Evolutionary conservation across 1,140 invertebrate genomes (phyloP).

Genomic region (Ceratosolen solmsi): DNA sequence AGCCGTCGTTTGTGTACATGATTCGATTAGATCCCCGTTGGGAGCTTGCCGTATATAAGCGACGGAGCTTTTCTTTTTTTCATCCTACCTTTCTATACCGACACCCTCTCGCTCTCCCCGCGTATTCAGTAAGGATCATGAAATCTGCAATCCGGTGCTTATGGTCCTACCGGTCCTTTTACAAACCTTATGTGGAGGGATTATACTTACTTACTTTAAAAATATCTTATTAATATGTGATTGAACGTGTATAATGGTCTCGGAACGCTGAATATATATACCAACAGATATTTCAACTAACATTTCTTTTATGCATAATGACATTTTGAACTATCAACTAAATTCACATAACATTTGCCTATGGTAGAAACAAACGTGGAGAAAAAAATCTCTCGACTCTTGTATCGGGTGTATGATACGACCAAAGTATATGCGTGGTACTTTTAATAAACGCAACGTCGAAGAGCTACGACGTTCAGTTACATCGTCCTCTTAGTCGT

Average conservation of each 20-base stretch:
- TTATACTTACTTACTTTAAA: not conserved
- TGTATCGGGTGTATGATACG: not conserved
- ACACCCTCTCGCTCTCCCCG: too few species aligned
- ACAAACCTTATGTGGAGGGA: not conserved
- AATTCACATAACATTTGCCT: too few species aligned
- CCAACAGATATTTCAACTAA: too few species aligned
- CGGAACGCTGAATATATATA: too few species aligned
- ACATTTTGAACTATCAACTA: not conserved
- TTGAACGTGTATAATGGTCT: too few species aligned
- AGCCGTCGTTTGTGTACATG: not conserved
- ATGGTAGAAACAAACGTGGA: not conserved
- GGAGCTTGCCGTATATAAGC: not conserved
- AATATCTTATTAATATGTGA: too few species aligned
- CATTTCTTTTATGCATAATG: not conserved
- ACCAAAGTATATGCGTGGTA: not conserved
- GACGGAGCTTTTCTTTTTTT: not conserved
- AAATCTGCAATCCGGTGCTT: not conserved
- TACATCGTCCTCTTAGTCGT: not conserved
- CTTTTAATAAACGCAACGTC: slow-evolving; percentile 43
- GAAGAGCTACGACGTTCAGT: not conserved
- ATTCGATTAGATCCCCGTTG: slow-evolving; percentile 2
- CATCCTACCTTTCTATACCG: not conserved
- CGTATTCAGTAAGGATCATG: not conserved
- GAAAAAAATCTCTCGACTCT: not conserved
- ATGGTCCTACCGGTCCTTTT: not conserved